Evolutionary conservation across 1,140 invertebrate species (phyloP).

Genomic region (Aleiodes sp.): DNA sequence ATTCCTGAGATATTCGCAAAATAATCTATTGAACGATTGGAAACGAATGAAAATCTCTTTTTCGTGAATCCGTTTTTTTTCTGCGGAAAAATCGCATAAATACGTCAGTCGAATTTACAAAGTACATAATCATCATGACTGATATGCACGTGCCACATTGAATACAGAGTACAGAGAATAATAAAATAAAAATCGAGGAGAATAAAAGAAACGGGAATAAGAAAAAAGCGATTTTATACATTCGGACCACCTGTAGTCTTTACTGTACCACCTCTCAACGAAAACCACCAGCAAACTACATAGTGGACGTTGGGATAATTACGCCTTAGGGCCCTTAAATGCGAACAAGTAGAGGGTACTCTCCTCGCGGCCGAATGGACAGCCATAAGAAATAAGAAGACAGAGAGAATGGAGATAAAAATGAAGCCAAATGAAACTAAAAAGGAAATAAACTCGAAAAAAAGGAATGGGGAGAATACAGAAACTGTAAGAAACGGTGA

Average conservation of each 20-base stretch:
- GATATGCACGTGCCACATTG: not conserved
- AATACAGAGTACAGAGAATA: conserved; percentile 2
- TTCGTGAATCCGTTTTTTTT: no score
- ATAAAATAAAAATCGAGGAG: not conserved
- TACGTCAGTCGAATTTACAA: no score
- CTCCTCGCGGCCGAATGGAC: conserved; percentile 38
- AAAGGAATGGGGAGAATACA: conserved; percentile 43
- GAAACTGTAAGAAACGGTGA: conserved; percentile 52
- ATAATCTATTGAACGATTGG: no score
- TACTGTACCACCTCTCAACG: conserved; percentile 36
- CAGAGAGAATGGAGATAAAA: not conserved
- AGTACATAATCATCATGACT: not conserved
- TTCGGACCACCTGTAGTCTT: conserved; percentile 50
- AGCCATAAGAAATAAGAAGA: conserved; percentile 9
- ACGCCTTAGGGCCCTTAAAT: conserved; percentile 43
- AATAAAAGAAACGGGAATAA: conserved; percentile 31
- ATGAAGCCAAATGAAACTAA: not conserved
- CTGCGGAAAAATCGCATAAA: no score
- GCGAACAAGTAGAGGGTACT: conserved; percentile 28
- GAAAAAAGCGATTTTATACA: conserved; percentile 11
- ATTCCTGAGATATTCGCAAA: no score
- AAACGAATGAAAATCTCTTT: no score
- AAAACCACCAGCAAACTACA: conserved; percentile 52
- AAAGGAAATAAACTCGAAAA: conserved; percentile 25
- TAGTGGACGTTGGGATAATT: conserved; percentile 50